A percentile compares a stretch with the other conserved stretches of the same genome.
These are phyloP conservation scores for Pediacus dermestoides DNA, from an alignment of 2,888 invertebrate genomes.

Conservation along the genomic window DNA sequence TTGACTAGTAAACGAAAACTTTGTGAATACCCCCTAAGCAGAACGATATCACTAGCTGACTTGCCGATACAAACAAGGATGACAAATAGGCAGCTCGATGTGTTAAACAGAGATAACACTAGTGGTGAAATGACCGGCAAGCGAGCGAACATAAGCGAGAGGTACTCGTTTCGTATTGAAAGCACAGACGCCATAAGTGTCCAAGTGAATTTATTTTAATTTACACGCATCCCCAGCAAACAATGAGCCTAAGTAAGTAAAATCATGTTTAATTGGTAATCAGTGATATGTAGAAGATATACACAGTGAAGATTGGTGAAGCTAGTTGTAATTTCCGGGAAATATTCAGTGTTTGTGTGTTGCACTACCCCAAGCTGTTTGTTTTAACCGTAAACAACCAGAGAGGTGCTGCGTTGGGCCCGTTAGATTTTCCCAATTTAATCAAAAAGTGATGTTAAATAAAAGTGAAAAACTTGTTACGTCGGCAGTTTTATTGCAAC, in stretches of 20 bases:
- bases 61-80: too few relatives aligned
- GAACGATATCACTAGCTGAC: too few relatives aligned
- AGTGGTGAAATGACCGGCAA: slow-evolving; percentile 3
- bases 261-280: not conserved
- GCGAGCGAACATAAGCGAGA: slow-evolving; percentile 2
- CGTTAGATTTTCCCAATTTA: too few relatives aligned
- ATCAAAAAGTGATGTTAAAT: too few relatives aligned
- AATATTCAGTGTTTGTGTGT: slow-evolving; percentile 9
- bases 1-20: too few relatives aligned
- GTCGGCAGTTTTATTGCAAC: too few relatives aligned
- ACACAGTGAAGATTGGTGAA: too few relatives aligned
- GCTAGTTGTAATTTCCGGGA: not conserved
- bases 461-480: not conserved
- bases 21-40: too few relatives aligned
- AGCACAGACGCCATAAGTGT: slow-evolving; percentile 4
- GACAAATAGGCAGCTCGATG: too few relatives aligned
- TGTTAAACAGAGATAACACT: not conserved
- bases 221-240: not conserved
- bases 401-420: too few relatives aligned
- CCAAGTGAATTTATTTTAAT: not conserved
- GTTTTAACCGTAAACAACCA: slow-evolving; percentile 27
- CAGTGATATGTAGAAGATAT: too few relatives aligned
- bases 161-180: not conserved
- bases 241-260: slow-evolving; percentile 1
- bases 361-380: slow-evolving; percentile 40